Base-by-base conservation (phyloP, 1,140 invertebrate species). In the Berghia stephanieae region DNA sequence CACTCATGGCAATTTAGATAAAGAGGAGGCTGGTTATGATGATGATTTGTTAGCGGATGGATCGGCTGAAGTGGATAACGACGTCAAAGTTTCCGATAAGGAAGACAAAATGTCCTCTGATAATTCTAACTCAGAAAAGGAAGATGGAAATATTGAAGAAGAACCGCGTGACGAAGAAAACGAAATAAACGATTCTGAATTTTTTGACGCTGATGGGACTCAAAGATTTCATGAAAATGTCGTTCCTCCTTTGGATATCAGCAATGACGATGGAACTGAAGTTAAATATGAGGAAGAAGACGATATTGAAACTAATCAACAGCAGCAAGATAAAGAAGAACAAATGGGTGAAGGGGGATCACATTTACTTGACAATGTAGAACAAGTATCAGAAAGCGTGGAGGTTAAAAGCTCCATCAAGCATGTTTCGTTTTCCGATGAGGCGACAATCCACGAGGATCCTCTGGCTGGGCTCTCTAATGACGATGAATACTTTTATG, bases 371-470 rank as follows among this genome's bases (percentile, higher is more conserved):
- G 68, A 43, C n/a, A 5, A 70, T 24, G 36, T 21, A 42, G 42
- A 42, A 24, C 38, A 38, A 43, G 43, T 3, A 10, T 21, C 24
- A 71, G 40, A 3, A 63, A 31, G 27, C 10, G 10, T 31, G 8
- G 57, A 31, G 68, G n/a, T 24, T n/a, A 42, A 40, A 34, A 4
- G 8, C 16, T 13, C 16, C 21, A 21, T 43, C 4, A 71, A 71
- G 68, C 68, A 46, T 18, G 68, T 71, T 6, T 71, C 68, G 18
- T 71, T 71, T 43, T 40, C 24, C 24, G 43, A 71, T 18, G 68
- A 71, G 40, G 38, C 68, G 21, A 24, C 24, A 71, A 34, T 71
- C 16, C 24, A 71, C 24, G 40, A 71, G 27, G n/a, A n/a, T n/a
- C n/a, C n/a, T n/a, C 57, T 31, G 13, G 10, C 27, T 10, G 57